Evolutionary conservation across 2,888 invertebrate genomes (phyloP).

Genomic region (Macrosoma leucophasiata): DNA sequence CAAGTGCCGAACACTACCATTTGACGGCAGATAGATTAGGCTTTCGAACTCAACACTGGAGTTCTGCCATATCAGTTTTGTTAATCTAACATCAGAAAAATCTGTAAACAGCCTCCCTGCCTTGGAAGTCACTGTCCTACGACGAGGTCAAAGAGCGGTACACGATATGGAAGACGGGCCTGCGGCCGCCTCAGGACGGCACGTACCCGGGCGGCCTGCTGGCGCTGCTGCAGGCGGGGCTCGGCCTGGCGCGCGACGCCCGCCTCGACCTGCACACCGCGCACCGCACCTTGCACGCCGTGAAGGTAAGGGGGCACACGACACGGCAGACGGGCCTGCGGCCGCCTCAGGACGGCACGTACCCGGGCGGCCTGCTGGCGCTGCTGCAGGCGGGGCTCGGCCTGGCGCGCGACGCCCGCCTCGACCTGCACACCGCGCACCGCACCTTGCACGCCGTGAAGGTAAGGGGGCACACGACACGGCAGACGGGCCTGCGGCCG

Average conservation of each 20-base stretch:
- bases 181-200: constrained; percentile 50
- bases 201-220: constrained; percentile 59
- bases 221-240: constrained; percentile 45
- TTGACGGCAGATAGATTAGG: no score
- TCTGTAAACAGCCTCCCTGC: constrained; percentile 53
- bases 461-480: constrained; percentile 56
- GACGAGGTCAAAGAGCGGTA: constrained; percentile 54
- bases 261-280: constrained; percentile 43
- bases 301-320: constrained; percentile 55
- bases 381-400: constrained; percentile 47
- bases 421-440: constrained; percentile 41
- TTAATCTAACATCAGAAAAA: no score
- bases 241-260: constrained; percentile 38
- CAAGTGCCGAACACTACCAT: no score
- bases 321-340: constrained; percentile 47
- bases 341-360: constrained; percentile 53
- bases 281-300: constrained; percentile 42
- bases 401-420: constrained; percentile 39
- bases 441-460: constrained; percentile 45
- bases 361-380: constrained; percentile 54
- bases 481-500: constrained; percentile 46
- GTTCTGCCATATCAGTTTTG: no score
- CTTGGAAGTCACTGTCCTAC: constrained; percentile 54
- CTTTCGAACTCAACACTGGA: no score
- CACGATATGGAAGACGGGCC: constrained; percentile 46